Base-by-base conservation (phyloP, 2,888 invertebrate genomes). In the Lampropteryx suffumata region DNA sequence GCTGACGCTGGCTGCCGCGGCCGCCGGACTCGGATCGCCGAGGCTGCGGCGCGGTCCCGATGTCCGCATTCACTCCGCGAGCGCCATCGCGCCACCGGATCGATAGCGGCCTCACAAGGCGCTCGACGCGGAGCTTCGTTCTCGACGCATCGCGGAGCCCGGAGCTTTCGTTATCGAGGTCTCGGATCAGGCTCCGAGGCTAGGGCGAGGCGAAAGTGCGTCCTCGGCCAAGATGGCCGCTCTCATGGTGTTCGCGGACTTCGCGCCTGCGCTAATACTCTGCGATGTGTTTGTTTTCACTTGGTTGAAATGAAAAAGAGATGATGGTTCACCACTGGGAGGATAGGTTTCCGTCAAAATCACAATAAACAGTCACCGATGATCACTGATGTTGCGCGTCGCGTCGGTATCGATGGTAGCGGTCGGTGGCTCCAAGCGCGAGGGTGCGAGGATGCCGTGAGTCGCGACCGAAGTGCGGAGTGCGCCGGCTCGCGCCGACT, bases 11-110 rank as follows among this genome's bases (percentile, higher is more conserved):
- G 73, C 69, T 75, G 71, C 73, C 69, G 69, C 74, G 73, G 57
- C 78, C 79, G 57, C 78, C 79, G 73, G 76, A 41, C 53, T 32
- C 71, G 64, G 74, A 73, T 69, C 70, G 76, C 78, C 75, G 76
- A 76, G 74, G 76, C 79, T 80, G 79, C 85, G 77, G 77, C 73
- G 73, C 79, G 73, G 72, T 76, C 76, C 79, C 82, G 82, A 85
- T 84, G 79, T 87, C 87, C 88, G 88, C 88, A 89, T 89, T 88
- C 89, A 89, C 87, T 84, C 77, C 77, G 78, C 82, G 83, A 81
- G 74, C 82, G 85, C 82, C 88, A 88, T 88, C 73, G 79, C 82
- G 81, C 83, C 73, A 76, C 74, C 76, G 80, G 80, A 86, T 88
- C 88, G 82, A 88, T 88, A 81, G 84, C 86, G 76, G 76, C 76